These are phyloP conservation scores for Equus quagga DNA, from an alignment of 2,113 vertebrate genomes.

Conservation along the genomic window DNA sequence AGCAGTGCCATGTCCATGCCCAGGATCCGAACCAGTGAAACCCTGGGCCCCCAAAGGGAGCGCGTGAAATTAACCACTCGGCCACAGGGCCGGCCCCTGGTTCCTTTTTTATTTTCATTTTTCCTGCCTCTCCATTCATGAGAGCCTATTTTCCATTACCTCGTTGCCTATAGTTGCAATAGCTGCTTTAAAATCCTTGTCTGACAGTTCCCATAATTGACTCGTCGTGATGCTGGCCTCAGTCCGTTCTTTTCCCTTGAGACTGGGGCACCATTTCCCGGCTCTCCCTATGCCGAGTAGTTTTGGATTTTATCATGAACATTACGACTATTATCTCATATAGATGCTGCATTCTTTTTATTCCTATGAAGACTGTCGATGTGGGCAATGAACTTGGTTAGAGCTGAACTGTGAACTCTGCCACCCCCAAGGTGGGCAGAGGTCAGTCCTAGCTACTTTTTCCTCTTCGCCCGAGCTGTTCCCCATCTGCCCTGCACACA, in stretches of 20 bases:
- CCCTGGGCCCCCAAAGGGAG: too few species aligned
- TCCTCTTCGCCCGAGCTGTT: background rate
- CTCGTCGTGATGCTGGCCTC: background rate
- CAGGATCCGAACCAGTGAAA: too few species aligned
- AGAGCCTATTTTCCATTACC: background rate
- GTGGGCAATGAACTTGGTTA: background rate
- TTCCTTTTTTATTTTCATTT: background rate
- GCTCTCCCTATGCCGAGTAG: background rate
- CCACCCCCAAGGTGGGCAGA: background rate
- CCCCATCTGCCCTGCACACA: too few species aligned
- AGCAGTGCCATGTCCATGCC: too few species aligned
- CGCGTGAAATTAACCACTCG: too few species aligned
- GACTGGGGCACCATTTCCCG: background rate
- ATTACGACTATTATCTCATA: accelerated
- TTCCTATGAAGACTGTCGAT: background rate
- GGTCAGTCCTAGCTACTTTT: background rate
- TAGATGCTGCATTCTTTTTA: background rate
- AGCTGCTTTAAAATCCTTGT: background rate
- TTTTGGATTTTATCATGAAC: background rate
- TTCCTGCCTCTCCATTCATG: background rate
- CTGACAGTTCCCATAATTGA: background rate
- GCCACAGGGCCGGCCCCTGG: too few species aligned
- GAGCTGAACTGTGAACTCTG: background rate
- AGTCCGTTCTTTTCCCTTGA: background rate
- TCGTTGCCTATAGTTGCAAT: background rate